Conservation (phyloP, 2,888 invertebrate species). For the Cheilosia impressa region DNA sequence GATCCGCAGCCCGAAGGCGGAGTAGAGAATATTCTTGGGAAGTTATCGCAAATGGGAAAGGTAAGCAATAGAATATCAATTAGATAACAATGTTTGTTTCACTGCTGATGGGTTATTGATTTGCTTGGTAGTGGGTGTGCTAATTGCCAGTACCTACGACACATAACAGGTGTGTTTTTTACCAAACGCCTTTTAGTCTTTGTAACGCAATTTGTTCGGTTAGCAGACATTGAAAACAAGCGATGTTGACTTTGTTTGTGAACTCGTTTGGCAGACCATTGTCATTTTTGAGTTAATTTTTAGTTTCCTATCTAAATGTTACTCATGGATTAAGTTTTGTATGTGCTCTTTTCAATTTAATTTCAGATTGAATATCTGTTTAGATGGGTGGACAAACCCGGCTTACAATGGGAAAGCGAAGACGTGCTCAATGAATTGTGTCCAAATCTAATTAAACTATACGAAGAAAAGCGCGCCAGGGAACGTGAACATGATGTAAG, state of each 20-base stretch:
- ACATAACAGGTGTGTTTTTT: too few species aligned
- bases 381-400: conserved; percentile 79
- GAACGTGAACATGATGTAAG: conserved; percentile 80
- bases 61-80: conserved; percentile 54
- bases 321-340: too few species aligned
- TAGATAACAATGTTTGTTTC: neutral
- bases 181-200: too few species aligned
- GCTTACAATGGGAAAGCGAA: conserved; percentile 79
- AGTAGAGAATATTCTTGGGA: conserved; percentile 79
- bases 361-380: conserved; percentile 79
- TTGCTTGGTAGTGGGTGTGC: conserved; percentile 9
- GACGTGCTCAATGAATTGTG: conserved; percentile 79
- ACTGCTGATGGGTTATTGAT: neutral
- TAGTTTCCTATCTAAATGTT: too few species aligned
- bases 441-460: conserved; percentile 79
- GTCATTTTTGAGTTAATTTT: too few species aligned
- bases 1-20: conserved; percentile 80
- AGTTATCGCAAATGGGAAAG: conserved; percentile 79
- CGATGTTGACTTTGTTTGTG: too few species aligned
- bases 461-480: conserved; percentile 79
- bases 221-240: too few species aligned
- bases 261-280: too few species aligned
- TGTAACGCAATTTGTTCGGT: too few species aligned
- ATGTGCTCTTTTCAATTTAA: neutral
- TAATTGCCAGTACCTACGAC: neutral